A percentile compares a stretch with the other conserved stretches of the same genome.
Conservation (phyloP, 2,888 invertebrate genomes). For the Actias luna region DNA sequence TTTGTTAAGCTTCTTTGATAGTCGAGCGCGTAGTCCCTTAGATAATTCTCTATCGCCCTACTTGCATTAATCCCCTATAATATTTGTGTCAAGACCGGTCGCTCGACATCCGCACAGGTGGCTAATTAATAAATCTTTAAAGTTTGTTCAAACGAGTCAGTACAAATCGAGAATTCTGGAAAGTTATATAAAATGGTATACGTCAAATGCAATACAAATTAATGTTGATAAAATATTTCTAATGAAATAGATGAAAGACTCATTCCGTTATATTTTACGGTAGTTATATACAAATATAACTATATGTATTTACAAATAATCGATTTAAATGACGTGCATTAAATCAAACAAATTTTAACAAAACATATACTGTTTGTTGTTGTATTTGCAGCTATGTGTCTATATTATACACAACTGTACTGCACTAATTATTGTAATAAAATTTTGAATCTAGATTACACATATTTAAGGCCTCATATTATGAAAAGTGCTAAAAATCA, state of each 20-base stretch:
- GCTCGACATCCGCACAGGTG: conserved; percentile 27
- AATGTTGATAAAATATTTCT: not conserved
- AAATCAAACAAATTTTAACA: too few species aligned
- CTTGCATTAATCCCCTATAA: conserved; percentile 18
- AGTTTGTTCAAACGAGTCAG: conserved; percentile 21
- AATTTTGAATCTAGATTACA: not conserved
- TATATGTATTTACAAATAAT: too few species aligned
- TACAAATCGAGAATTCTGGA: conserved; percentile 15
- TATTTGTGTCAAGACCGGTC: conserved; percentile 29
- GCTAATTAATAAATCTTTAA: conserved; percentile 20
- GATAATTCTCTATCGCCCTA: conserved; percentile 16
- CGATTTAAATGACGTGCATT: too few species aligned
- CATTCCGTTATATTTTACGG: too few species aligned
- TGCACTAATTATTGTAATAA: too few species aligned
- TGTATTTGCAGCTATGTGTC: not conserved
- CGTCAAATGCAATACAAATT: not conserved
- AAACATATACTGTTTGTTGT: too few species aligned
- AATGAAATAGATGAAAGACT: not conserved
- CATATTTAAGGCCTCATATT: not conserved
- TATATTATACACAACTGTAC: too few species aligned
- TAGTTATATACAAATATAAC: too few species aligned
- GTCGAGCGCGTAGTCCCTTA: not conserved
- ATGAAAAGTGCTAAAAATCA: not conserved
- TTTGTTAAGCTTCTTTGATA: not conserved
- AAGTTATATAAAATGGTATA: conserved; percentile 3